Conservation (phyloP, 2,888 invertebrate genomes). For the Troides helena region DNA sequence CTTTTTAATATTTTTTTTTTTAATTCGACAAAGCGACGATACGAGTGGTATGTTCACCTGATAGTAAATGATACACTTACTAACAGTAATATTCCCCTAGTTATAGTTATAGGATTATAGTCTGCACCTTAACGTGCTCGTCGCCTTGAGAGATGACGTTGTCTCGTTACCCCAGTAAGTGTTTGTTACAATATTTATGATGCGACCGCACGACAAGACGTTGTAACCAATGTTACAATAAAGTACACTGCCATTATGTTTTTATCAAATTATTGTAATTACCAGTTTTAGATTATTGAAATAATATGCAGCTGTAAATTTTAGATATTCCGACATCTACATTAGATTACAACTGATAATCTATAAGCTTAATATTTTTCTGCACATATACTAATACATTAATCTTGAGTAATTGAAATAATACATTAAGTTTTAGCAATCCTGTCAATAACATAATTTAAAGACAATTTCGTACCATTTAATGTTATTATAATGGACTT, state of each 20-base stretch:
- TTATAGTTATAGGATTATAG: too few species aligned
- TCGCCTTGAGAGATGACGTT: too few species aligned
- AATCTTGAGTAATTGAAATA: conserved; percentile 31
- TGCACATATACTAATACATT: conserved; percentile 23
- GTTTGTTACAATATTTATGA: neutral
- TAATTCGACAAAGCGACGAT: too few species aligned
- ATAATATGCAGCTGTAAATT: conserved; percentile 59
- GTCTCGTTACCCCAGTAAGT: too few species aligned
- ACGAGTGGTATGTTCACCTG: too few species aligned
- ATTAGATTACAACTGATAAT: conserved; percentile 18
- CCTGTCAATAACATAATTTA: conserved; percentile 11
- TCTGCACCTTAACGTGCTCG: too few species aligned
- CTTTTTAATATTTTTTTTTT: too few species aligned
- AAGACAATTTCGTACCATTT: conserved; percentile 18
- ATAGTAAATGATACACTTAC: too few species aligned
- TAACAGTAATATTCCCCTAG: too few species aligned
- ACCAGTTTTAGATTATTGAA: conserved; percentile 48
- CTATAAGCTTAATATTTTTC: conserved; percentile 19
- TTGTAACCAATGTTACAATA: conserved; percentile 27
- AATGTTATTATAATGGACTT: conserved; percentile 15
- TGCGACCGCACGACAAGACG: neutral
- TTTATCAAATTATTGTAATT: conserved; percentile 41
- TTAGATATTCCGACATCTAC: conserved; percentile 45
- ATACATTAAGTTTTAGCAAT: conserved; percentile 25
- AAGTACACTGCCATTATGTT: conserved; percentile 46